These are phyloP conservation scores for Cyclophora albipunctata DNA, from an alignment of 2,888 invertebrate species.

Conservation along the genomic window DNA sequence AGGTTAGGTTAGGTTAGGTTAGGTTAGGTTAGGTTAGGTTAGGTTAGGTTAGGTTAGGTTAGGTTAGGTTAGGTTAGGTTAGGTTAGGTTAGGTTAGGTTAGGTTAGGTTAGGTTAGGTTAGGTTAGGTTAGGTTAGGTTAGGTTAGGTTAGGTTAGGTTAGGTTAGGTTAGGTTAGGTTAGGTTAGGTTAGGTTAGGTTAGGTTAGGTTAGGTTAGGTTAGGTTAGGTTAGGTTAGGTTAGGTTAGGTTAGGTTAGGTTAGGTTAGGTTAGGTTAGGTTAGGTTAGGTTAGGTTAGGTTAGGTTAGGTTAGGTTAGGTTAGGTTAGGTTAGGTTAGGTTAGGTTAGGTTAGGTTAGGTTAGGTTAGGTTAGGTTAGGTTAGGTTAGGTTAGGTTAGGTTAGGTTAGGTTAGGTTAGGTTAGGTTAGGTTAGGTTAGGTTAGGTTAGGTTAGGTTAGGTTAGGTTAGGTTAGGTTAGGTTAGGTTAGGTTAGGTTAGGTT, in stretches of 20 bases:
- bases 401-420: slow-evolving; percentile 13
- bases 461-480: slow-evolving; percentile 12
- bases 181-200: slow-evolving; percentile 8
- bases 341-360: slow-evolving; percentile 13
- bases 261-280: slow-evolving; percentile 9
- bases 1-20: slow-evolving; percentile 11
- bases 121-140: slow-evolving; percentile 9
- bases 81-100: slow-evolving; percentile 13
- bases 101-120: slow-evolving; percentile 13
- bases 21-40: slow-evolving; percentile 10
- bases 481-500: slow-evolving; percentile 20
- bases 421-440: slow-evolving; percentile 10
- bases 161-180: slow-evolving; percentile 8
- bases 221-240: slow-evolving; percentile 8
- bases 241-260: slow-evolving; percentile 9
- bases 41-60: slow-evolving; percentile 11
- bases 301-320: slow-evolving; percentile 8
- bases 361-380: slow-evolving; percentile 13
- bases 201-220: slow-evolving; percentile 8
- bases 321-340: slow-evolving; percentile 11
- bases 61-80: slow-evolving; percentile 11
- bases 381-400: slow-evolving; percentile 15
- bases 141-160: slow-evolving; percentile 7
- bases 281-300: slow-evolving; percentile 7
- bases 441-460: slow-evolving; percentile 11